phyloP scores from a whole-genome alignment of 1,140 invertebrate genomes.

The Cydia fagiglandana region DNA sequence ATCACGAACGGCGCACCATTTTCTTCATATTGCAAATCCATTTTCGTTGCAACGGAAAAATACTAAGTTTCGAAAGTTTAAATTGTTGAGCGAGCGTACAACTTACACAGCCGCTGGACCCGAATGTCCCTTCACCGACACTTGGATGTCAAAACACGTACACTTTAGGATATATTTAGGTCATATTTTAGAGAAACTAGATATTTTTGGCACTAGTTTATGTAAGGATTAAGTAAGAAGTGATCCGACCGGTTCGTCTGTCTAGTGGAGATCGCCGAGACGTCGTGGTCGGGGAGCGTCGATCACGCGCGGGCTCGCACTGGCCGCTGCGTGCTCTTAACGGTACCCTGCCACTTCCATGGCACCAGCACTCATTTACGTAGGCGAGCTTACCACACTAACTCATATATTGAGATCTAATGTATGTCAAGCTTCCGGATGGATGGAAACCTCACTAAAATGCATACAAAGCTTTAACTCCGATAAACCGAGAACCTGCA shows the following conservation, averaged over 20 bases:
- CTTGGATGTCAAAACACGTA: constrained; percentile 33
- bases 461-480: too few relatives aligned
- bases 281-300: background rate
- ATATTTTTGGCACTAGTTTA: background rate
- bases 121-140: constrained; percentile 36
- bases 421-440: constrained; percentile 10
- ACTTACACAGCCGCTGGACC: constrained; percentile 11
- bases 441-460: background rate
- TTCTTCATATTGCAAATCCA: constrained; percentile 72
- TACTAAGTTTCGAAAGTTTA: constrained; percentile 7
- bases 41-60: constrained; percentile 40
- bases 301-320: constrained; percentile 17
- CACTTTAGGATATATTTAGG: constrained; percentile 27
- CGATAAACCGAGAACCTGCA: too few relatives aligned
- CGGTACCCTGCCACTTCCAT: constrained; percentile 38
- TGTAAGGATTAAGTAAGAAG: background rate
- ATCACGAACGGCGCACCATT: constrained; percentile 78
- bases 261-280: background rate
- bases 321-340: constrained; percentile 36
- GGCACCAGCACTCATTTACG: constrained; percentile 33
- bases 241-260: constrained; percentile 6
- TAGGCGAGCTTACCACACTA: constrained; percentile 17
- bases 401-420: background rate
- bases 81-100: background rate
- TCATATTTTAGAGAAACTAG: background rate